These are phyloP conservation scores for Parnassius smintheus DNA, from an alignment of 2,888 invertebrate genomes.

Conservation along the genomic window DNA sequence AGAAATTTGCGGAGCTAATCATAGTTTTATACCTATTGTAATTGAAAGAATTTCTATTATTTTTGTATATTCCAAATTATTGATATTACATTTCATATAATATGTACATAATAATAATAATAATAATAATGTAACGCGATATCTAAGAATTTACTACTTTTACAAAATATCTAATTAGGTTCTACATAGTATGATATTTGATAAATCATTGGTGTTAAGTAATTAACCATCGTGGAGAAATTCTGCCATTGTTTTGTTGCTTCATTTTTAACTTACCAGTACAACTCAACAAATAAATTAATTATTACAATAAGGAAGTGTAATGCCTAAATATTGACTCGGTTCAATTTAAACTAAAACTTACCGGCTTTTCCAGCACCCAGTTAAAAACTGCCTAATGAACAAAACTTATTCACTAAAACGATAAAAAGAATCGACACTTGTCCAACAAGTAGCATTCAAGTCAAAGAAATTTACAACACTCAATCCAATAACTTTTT, in stretches of 20 bases:
- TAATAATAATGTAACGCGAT: not conserved
- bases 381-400: slow-evolving; percentile 7
- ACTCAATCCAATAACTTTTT: slow-evolving; percentile 37
- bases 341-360: slow-evolving; percentile 5
- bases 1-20: no score
- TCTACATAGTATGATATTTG: not conserved
- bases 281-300: no score
- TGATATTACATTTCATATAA: not conserved
- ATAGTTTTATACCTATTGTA: no score
- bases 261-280: not conserved
- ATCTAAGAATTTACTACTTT: not conserved
- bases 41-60: no score
- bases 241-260: not conserved
- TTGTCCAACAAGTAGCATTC: slow-evolving; percentile 8
- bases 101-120: not conserved
- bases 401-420: slow-evolving; percentile 17
- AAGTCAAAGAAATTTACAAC: slow-evolving; percentile 14
- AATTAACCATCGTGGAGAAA: slow-evolving; percentile 12
- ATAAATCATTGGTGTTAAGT: slow-evolving; percentile 7
- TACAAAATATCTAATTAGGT: slow-evolving; percentile 8
- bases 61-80: no score
- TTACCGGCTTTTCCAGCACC: slow-evolving; percentile 19
- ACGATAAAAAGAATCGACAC: slow-evolving; percentile 11
- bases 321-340: no score
- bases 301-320: no score